These are phyloP conservation scores for Catostylus mosaicus DNA, from an alignment of 30 jellyfish, hydroid and myxozoan species.

Conservation along the genomic window DNA sequence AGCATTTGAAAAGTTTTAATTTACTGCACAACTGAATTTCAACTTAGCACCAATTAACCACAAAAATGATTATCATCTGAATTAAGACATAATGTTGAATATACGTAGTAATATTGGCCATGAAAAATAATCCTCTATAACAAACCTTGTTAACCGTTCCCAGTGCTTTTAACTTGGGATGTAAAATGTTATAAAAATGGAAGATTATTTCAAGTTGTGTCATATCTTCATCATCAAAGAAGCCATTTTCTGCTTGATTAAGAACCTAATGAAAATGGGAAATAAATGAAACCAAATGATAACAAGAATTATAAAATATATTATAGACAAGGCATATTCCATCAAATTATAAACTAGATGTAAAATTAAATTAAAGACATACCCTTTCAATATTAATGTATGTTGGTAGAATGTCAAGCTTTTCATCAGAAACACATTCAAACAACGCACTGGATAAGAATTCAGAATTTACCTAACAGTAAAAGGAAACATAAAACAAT, in stretches of 20 bases:
- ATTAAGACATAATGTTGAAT: no score
- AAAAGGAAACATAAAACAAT: background rate
- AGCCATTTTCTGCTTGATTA: constrained; percentile 24
- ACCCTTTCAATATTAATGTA: constrained; percentile 75
- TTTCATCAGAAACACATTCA: constrained; percentile 84
- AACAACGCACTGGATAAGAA: constrained; percentile 52
- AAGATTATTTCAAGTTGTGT: constrained; percentile 30
- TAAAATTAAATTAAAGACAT: background rate
- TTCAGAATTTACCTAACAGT: constrained; percentile 47
- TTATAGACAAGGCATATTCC: no score
- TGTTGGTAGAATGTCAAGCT: constrained; percentile 67
- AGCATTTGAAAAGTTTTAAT: no score
- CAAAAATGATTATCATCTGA: no score
- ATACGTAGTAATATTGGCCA: no score
- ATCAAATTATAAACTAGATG: no score
- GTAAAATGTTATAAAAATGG: constrained; percentile 39
- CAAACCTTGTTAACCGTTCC: constrained; percentile 58
- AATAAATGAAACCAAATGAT: no score
- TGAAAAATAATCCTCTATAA: no score
- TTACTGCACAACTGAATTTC: background rate
- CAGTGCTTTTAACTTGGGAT: constrained; percentile 39
- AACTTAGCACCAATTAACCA: background rate
- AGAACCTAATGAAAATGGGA: constrained; percentile 19
- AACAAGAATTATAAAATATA: no score
- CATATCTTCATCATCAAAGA: constrained; percentile 2